Percentiles rank a stretch among this genome's conserved stretches.
phyloP scores from a whole-genome alignment of 2,888 invertebrate genomes.

The Melipona bicolor region DNA sequence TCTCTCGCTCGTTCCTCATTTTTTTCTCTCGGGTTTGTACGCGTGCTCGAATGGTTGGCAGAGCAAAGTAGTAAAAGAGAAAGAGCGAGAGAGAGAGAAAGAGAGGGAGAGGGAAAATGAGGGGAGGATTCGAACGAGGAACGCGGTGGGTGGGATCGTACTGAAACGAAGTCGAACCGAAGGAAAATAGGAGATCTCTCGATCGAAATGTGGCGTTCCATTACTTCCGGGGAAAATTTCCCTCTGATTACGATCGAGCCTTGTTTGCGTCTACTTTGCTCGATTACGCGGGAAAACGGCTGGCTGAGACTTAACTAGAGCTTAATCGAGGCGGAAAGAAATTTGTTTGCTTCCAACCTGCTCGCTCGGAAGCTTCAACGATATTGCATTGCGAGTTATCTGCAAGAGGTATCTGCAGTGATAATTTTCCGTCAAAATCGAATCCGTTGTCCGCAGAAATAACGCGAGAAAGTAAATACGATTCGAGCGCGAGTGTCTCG shows the following conservation, averaged over 20 bases:
- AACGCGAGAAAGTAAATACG: no score
- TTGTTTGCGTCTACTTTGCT: conserved; percentile 27
- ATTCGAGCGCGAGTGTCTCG: no score
- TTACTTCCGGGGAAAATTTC: conserved; percentile 29
- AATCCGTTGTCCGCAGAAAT: no score
- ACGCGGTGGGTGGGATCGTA: background rate
- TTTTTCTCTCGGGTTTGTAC: conserved; percentile 1
- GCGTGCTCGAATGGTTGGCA: background rate
- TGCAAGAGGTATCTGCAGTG: background rate
- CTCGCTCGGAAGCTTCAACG: background rate
- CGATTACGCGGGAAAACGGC: conserved; percentile 26
- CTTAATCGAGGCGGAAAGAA: conserved; percentile 39
- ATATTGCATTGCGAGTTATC: background rate
- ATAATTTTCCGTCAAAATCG: no score
- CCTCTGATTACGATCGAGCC: background rate
- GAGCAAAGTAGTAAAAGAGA: background rate
- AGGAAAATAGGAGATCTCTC: conserved; percentile 44
- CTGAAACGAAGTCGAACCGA: conserved; percentile 33
- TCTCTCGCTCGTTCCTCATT: background rate
- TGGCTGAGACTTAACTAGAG: conserved; percentile 5
- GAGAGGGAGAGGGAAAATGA: background rate
- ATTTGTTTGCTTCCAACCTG: conserved; percentile 15
- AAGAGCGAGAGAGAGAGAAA: no score
- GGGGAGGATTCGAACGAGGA: background rate
- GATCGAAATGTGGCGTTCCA: conserved; percentile 32